These are phyloP conservation scores for Tribolium castaneum DNA, from an alignment of 1,140 invertebrate genomes.

Conservation along the genomic window DNA sequence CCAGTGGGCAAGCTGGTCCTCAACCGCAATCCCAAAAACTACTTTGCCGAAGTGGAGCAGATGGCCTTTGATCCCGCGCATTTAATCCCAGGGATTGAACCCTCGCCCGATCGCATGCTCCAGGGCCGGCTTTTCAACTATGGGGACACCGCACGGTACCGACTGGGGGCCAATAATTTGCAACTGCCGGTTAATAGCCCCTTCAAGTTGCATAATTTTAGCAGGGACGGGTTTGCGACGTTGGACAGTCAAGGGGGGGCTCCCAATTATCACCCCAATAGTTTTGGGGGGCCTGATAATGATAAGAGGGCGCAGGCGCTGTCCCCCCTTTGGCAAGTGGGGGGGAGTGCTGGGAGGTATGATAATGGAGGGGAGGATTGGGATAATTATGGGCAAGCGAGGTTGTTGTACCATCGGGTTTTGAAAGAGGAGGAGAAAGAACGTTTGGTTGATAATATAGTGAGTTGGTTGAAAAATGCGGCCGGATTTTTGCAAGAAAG, in stretches of 20 bases:
- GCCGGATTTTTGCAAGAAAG: conserved; percentile 86
- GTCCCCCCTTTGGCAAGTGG: conserved; percentile 67
- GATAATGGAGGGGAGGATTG: conserved; percentile 80
- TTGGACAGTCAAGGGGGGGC: conserved; percentile 79
- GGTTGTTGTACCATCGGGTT: conserved; percentile 83
- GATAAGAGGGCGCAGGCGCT: conserved; percentile 67
- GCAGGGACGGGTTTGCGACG: conserved; percentile 85
- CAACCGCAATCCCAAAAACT: conserved; percentile 86
- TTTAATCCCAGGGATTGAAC: conserved; percentile 84
- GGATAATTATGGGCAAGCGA: conserved; percentile 90
- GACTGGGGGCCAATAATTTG: conserved; percentile 87
- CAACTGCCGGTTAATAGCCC: conserved; percentile 92
- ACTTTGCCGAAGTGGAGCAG: conserved; percentile 91
- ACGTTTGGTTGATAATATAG: conserved; percentile 85
- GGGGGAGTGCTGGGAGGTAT: conserved; percentile 76
- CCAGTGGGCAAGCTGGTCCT: conserved; percentile 86
- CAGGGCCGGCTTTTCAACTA: conserved; percentile 91
- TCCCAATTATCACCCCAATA: conserved; percentile 97
- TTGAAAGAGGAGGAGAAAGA: conserved; percentile 77
- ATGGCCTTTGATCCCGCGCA: conserved; percentile 87
- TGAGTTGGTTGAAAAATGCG: conserved; percentile 79
- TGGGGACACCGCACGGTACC: conserved; percentile 88
- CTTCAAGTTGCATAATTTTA: conserved; percentile 75
- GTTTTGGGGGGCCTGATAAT: conserved; percentile 85
- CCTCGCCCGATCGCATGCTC: conserved; percentile 89